These are phyloP conservation scores for Eilema griseolum DNA, from an alignment of 2,888 invertebrate genomes.

Conservation along the genomic window DNA sequence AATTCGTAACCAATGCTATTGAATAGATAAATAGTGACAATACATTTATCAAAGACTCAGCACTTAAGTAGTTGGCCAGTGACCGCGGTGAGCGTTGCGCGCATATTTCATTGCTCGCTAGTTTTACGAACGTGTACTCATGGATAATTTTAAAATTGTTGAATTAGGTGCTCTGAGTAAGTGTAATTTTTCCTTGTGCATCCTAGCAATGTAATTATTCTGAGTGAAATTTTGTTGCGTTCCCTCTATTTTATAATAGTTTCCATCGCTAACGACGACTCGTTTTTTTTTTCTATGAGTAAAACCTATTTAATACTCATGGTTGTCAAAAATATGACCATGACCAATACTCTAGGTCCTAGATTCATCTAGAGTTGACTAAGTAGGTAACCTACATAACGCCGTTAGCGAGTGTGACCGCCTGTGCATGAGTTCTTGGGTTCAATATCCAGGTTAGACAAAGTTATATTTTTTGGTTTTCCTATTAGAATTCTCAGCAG, in stretches of 20 bases:
- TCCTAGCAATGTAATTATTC: neutral
- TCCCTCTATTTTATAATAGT: neutral
- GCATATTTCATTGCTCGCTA: slow-evolving; percentile 37
- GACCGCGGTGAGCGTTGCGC: slow-evolving; percentile 66
- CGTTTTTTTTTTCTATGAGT: no score
- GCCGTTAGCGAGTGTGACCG: neutral
- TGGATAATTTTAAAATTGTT: slow-evolving; percentile 75
- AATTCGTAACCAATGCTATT: slow-evolving; percentile 68
- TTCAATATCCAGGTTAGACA: no score
- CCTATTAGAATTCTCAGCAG: no score
- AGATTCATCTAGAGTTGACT: no score
- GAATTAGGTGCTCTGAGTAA: slow-evolving; percentile 76
- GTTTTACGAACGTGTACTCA: slow-evolving; percentile 53
- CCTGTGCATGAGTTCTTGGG: no score
- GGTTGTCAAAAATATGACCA: neutral
- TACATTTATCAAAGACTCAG: slow-evolving; percentile 72
- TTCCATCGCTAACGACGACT: neutral
- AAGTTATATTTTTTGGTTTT: no score
- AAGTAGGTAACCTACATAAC: neutral
- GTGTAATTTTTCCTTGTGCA: slow-evolving; percentile 46
- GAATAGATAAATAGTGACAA: slow-evolving; percentile 29
- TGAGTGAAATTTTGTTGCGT: neutral
- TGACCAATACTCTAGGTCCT: no score
- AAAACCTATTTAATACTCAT: neutral
- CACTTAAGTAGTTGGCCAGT: slow-evolving; percentile 74